Evolutionary conservation across 2,113 vertebrate species (phyloP).

Genomic region (Lontra canadensis): DNA sequence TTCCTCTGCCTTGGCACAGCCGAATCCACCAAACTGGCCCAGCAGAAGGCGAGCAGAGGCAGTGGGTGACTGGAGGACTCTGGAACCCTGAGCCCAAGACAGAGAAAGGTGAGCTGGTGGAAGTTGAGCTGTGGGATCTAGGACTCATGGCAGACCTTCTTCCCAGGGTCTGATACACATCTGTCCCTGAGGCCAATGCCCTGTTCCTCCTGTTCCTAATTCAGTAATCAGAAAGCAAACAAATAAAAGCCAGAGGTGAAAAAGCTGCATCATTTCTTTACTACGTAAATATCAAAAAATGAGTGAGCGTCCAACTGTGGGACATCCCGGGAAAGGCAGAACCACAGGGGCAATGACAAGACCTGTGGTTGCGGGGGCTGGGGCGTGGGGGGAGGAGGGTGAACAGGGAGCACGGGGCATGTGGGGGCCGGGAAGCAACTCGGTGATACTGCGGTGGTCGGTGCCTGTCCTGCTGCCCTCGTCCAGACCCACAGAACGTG

Average conservation of each 20-base stretch:
- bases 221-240: neutral
- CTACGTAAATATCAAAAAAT: neutral
- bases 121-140: too few species aligned
- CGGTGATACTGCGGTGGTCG: neutral
- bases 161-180: neutral
- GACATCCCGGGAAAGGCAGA: neutral
- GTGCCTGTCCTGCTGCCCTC: fast-evolving
- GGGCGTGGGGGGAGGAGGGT: neutral
- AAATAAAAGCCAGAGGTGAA: neutral
- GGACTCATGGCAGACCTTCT: neutral
- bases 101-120: too few species aligned
- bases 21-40: neutral
- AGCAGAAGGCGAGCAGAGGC: neutral
- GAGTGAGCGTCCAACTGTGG: neutral
- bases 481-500: neutral
- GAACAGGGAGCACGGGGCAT: neutral
- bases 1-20: neutral
- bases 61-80: neutral
- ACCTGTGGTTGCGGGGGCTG: neutral
- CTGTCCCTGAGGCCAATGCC: neutral
- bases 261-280: neutral
- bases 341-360: neutral
- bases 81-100: neutral
- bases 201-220: neutral
- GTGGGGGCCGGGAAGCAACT: neutral